A percentile compares a stretch with the other conserved stretches of the same genome.
Evolutionary conservation across 2,888 invertebrate genomes (phyloP).

Genomic region (Athalia rosae): DNA sequence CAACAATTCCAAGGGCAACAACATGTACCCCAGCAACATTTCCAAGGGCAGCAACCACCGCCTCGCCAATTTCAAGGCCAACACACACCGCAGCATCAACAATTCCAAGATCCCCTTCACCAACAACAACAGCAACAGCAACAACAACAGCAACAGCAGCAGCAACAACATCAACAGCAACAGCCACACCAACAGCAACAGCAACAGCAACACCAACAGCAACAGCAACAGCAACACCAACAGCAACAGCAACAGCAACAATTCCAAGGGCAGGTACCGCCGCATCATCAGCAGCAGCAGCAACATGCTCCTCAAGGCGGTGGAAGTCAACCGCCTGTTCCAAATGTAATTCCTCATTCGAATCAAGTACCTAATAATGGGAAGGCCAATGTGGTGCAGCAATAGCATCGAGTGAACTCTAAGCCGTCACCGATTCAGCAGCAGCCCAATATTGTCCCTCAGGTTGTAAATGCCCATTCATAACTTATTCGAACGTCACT

Average conservation of each 20-base stretch:
- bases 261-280: constrained; percentile 56
- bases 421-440: constrained; percentile 45
- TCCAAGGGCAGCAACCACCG: constrained; percentile 45
- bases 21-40: constrained; percentile 56
- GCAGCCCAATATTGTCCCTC: constrained; percentile 48
- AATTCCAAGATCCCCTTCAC: constrained; percentile 58
- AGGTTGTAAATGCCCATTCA: constrained; percentile 29
- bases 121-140: constrained; percentile 58
- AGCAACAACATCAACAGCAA: constrained; percentile 59
- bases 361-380: constrained; percentile 7
- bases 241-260: constrained; percentile 54
- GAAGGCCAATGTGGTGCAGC: constrained; percentile 48
- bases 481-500: not conserved
- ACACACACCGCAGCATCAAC: constrained; percentile 56
- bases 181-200: constrained; percentile 55
- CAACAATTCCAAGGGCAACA: constrained; percentile 55
- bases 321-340: constrained; percentile 14
- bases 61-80: constrained; percentile 51
- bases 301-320: constrained; percentile 43
- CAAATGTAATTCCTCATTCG: constrained; percentile 14
- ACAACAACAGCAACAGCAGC: constrained; percentile 56
- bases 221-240: constrained; percentile 54
- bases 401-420: constrained; percentile 28
- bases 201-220: constrained; percentile 45
- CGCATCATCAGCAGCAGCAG: constrained; percentile 56